phyloP scores from a whole-genome alignment of 2,888 invertebrate species.

The Deroplatys truncata region DNA sequence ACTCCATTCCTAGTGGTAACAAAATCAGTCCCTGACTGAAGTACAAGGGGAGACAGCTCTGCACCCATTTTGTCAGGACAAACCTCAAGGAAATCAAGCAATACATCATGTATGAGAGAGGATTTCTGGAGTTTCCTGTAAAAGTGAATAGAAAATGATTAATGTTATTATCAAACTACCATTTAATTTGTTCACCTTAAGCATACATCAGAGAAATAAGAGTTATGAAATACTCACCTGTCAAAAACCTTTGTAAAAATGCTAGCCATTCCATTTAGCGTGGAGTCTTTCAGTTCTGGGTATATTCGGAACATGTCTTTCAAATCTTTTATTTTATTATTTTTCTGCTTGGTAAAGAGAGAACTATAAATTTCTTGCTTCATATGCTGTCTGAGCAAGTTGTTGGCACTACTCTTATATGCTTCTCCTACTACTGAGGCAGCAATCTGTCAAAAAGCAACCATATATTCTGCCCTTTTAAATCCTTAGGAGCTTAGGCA shows the following conservation, averaged over 20 bases:
- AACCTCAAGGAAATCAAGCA: no score
- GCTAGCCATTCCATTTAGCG: not conserved
- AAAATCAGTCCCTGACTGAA: no score
- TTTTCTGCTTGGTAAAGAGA: not conserved
- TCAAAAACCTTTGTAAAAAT: not conserved
- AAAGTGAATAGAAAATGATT: no score
- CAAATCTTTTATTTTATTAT: not conserved
- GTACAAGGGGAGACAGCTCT: no score
- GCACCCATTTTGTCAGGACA: no score
- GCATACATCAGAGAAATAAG: not conserved
- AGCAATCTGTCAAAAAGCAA: not conserved
- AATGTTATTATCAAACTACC: no score
- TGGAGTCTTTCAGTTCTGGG: not conserved
- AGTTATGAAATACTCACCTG: not conserved
- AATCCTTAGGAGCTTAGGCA: not conserved
- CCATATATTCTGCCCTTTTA: not conserved
- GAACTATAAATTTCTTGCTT: not conserved
- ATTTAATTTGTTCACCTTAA: no score
- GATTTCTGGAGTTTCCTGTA: no score
- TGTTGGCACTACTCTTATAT: not conserved
- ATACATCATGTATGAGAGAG: no score
- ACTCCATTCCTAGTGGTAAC: no score
- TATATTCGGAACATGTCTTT: not conserved
- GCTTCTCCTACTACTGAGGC: not conserved
- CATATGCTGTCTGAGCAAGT: not conserved